Evolutionary conservation across 2,888 invertebrate species (phyloP), one percentile per base, ranked within the genome.

Genomic region (Scelioninae gen. 1): DNA sequence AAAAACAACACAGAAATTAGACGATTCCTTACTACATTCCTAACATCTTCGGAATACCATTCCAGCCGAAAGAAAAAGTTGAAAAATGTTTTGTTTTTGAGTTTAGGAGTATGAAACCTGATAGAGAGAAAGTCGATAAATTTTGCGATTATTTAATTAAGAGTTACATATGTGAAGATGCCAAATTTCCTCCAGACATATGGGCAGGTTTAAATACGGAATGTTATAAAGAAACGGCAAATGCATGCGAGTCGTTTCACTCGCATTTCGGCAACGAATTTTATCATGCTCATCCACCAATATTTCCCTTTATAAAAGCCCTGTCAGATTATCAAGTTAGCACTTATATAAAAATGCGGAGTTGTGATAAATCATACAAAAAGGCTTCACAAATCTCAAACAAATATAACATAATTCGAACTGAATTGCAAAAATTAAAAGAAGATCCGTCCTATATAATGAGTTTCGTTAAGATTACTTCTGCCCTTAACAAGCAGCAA

Each of bases 1-100:
- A 1, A 51, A 49, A 45, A 31, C 4, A 13, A 55, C 3, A 13
- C 8, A 13, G 13, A 43, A 40, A 38, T 60, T 29, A 43, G 40
- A 9, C n/a, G n/a, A n/a, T n/a, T n/a, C n/a, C n/a, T n/a, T 43
- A 32, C 7, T 60, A 16, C 13, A 5, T 60, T 2, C 40, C 40
- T 43, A 11, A 60, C 23, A n/a, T 60, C 6, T 60, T 60, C 43
- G 60, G 60, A 29, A 11, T 60, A 9, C 43, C 43, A 43, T 60
- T 11, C 29, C 11, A 43, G n/a, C 29, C 60, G 23, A 11, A 16
- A n/a, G 29, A 23, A 9, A 43, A 32, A 6, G n/a, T 60, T 11
- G 43, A 13, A 60, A 29, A 60, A 29, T 43, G 60, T 60, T 60
- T 60, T 29, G 43, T 13, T 8, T 40, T 23, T 10, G 60, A 60